Percentiles rank a stretch among this genome's conserved stretches.
These are phyloP conservation scores for Dendrocincla fuliginosa DNA, from an alignment of 2,797 vertebrate genomes.

Conservation along the genomic window DNA sequence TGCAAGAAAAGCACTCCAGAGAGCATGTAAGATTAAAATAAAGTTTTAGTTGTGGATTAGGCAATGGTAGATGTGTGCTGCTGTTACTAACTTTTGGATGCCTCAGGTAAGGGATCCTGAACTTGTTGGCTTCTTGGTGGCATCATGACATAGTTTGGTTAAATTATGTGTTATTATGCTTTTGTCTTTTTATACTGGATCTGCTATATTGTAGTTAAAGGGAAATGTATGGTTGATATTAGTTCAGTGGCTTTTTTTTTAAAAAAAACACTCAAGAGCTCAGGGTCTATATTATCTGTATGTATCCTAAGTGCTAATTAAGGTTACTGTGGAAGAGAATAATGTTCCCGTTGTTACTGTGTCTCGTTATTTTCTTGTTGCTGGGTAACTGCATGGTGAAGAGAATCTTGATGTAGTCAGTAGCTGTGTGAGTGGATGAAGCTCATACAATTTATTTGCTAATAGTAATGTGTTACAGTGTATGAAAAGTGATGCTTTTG, in stretches of 20 bases:
- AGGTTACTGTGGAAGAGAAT: not conserved
- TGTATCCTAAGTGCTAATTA: not conserved
- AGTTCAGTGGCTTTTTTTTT: not conserved
- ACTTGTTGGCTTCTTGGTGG: not conserved
- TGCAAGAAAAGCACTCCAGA: not conserved
- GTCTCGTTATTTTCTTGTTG: not conserved
- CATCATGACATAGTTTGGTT: not conserved
- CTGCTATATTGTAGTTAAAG: not conserved
- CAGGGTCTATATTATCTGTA: not conserved
- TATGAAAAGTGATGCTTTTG: not conserved
- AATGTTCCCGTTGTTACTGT: not conserved
- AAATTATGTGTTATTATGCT: not conserved
- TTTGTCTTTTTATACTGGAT: not conserved
- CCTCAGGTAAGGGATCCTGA: not conserved
- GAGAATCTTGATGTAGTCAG: not conserved
- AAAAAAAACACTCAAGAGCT: not conserved
- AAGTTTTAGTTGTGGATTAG: not conserved
- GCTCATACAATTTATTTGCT: not conserved
- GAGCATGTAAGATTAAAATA: not conserved
- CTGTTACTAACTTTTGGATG: not conserved
- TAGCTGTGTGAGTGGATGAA: not conserved
- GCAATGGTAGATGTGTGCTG: not conserved
- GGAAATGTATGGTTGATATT: not conserved
- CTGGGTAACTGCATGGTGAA: not conserved
- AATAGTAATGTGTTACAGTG: not conserved